Percentiles rank a stretch among this genome's conserved stretches.
These are phyloP conservation scores for Scrobipalpa atriplicella DNA, from an alignment of 2,888 invertebrate genomes.

Conservation along the genomic window DNA sequence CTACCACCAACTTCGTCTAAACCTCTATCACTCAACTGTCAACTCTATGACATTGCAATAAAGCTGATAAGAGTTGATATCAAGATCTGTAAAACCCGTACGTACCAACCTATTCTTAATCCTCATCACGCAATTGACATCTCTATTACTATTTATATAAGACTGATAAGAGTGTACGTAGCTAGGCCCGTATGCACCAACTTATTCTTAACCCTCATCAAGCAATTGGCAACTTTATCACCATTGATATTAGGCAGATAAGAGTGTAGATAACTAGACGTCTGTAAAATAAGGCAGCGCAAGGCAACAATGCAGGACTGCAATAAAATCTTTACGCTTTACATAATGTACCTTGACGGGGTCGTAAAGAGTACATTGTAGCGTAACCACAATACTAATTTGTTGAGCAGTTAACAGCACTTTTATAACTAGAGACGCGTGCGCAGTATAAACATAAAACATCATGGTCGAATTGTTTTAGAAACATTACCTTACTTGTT, in stretches of 20 bases:
- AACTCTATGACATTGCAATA: no score
- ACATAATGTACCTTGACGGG: background rate
- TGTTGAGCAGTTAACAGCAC: background rate
- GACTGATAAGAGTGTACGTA: conserved; percentile 21
- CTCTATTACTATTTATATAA: no score
- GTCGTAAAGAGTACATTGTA: background rate
- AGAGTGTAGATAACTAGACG: background rate
- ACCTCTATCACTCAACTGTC: no score
- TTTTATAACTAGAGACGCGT: no score
- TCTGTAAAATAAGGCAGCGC: conserved; percentile 3
- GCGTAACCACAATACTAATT: background rate
- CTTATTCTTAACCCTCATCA: background rate
- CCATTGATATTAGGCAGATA: background rate
- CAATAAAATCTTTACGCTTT: background rate
- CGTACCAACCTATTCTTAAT: no score
- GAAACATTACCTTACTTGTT: no score
- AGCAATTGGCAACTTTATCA: background rate
- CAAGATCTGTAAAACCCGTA: no score
- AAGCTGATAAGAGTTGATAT: no score
- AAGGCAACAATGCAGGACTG: conserved; percentile 13
- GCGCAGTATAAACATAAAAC: no score
- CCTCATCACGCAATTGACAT: no score
- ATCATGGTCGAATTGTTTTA: no score
- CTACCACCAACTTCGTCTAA: no score
- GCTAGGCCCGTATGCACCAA: background rate